phyloP scores from a whole-genome alignment of 2,113 vertebrate species.

The Nannobrachium achirus region DNA sequence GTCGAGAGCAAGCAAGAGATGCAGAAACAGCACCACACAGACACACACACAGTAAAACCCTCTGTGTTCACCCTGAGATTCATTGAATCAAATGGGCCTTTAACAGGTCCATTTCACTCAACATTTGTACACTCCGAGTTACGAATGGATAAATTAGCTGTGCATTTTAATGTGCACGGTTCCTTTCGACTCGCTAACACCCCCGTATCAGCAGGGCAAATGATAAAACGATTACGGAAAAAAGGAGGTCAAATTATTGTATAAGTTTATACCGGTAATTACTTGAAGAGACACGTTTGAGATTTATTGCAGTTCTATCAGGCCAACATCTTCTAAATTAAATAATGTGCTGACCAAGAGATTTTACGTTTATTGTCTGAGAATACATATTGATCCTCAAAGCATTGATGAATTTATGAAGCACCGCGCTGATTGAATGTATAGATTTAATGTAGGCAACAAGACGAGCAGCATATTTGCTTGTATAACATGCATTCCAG shows the following conservation, averaged over 20 bases:
- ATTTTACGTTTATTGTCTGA: slow-evolving; percentile 51
- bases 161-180: slow-evolving; percentile 10
- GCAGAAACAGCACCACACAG: too few relatives aligned
- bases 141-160: too few relatives aligned
- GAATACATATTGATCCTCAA: slow-evolving; percentile 65
- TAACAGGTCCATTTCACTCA: too few relatives aligned
- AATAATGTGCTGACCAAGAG: slow-evolving; percentile 21
- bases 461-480: slow-evolving; percentile 68
- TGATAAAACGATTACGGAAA: slow-evolving; percentile 11
- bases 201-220: background rate
- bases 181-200: slow-evolving; percentile 4
- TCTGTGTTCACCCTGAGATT: background rate
- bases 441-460: slow-evolving; percentile 70
- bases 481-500: slow-evolving; percentile 75
- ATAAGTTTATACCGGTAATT: slow-evolving; percentile 11
- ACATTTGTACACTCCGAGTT: too few relatives aligned
- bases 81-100: too few relatives aligned
- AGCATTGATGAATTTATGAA: slow-evolving; percentile 61
- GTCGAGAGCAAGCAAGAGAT: too few relatives aligned
- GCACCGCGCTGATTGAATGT: slow-evolving; percentile 57
- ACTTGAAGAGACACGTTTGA: slow-evolving; percentile 13
- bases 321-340: slow-evolving; percentile 9
- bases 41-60: too few relatives aligned
- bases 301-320: slow-evolving; percentile 13
- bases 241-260: slow-evolving; percentile 11